A percentile compares a stretch with the other conserved stretches of the same genome.
phyloP scores from a whole-genome alignment of 2,797 vertebrate species.

The Spheniscus humboldti region DNA sequence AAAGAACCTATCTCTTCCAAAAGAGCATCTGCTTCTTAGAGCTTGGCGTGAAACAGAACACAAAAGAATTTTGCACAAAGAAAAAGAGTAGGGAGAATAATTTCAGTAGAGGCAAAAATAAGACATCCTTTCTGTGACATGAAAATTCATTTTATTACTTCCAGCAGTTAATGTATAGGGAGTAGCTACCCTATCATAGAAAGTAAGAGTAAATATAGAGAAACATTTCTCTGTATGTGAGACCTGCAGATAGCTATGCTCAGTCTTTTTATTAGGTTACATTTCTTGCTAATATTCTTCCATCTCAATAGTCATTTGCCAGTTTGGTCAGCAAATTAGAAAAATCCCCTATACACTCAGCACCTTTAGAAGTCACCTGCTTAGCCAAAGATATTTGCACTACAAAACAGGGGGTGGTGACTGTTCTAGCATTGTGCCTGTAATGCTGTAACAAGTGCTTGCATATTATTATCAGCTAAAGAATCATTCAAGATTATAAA shows the following conservation, averaged over 20 bases:
- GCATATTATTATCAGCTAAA: not conserved
- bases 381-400: not conserved
- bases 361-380: not conserved
- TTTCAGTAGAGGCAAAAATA: not conserved
- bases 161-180: not conserved
- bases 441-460: not conserved
- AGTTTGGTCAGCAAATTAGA: not conserved
- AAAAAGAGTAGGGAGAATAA: not conserved
- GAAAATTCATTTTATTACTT: not conserved
- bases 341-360: not conserved
- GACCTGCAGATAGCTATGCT: not conserved
- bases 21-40: not conserved
- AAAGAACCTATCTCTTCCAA: not conserved
- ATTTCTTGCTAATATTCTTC: not conserved
- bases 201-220: not conserved
- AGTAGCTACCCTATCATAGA: not conserved
- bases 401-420: not conserved
- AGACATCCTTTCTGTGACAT: not conserved
- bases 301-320: not conserved
- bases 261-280: not conserved
- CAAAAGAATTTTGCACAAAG: not conserved
- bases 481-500: not conserved
- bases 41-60: not conserved
- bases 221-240: not conserved
- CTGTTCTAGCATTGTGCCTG: not conserved